phyloP scores from a whole-genome alignment of 92 coral and sea anemone species.

The Epizoanthus illoricatus region DNA sequence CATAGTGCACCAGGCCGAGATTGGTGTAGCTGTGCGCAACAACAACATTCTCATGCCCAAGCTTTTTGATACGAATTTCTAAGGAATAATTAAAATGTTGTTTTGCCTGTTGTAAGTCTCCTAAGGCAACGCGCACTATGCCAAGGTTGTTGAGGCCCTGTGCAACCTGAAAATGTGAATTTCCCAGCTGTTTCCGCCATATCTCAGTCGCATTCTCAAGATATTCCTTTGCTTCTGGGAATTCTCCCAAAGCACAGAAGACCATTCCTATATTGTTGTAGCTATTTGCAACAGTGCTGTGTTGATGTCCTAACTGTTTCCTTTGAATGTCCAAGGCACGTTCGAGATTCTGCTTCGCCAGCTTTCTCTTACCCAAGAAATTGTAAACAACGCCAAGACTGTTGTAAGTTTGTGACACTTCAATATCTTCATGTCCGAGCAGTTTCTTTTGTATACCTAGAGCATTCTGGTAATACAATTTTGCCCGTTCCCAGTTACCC shows the following conservation, averaged over 20 bases:
- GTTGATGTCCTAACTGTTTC: constrained; percentile 30
- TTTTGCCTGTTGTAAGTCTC: constrained; percentile 37
- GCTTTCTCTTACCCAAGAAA: constrained; percentile 16
- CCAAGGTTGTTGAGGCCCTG: constrained; percentile 19
- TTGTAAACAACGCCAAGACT: constrained; percentile 13
- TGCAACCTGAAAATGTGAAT: not conserved
- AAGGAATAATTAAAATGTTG: constrained; percentile 12
- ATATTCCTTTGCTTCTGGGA: not conserved
- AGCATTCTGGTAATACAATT: not conserved
- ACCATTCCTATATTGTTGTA: constrained; percentile 28
- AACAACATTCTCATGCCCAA: constrained; percentile 37
- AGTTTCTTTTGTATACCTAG: not conserved
- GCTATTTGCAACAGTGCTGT: constrained; percentile 33
- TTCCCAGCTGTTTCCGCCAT: not conserved
- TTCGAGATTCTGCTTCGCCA: constrained; percentile 32
- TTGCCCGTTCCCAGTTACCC: constrained; percentile 11
- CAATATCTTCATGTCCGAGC: not conserved
- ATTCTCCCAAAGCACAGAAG: not conserved
- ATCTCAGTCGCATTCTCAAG: not conserved
- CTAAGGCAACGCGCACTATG: not conserved
- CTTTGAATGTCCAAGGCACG: constrained; percentile 10
- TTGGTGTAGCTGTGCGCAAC: constrained; percentile 24
- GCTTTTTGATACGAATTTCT: constrained; percentile 10
- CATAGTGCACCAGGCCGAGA: constrained; percentile 20
- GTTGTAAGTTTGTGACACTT: constrained; percentile 4